Conservation (phyloP, 2,113 vertebrate genomes). For the Oreochromis spilurus region DNA sequence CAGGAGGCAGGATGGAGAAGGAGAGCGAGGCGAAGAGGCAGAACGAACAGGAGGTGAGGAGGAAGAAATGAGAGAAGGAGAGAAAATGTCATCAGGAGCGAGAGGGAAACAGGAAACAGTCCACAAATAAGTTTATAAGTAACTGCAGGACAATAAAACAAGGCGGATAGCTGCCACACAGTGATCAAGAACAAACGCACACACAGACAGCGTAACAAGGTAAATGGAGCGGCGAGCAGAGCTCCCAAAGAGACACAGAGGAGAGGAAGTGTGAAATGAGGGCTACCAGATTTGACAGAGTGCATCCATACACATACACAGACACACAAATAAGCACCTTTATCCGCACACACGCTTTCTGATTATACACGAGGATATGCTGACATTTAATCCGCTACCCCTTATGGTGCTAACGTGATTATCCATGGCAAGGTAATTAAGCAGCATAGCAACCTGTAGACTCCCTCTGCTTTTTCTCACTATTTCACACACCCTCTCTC, state of each 20-base stretch:
- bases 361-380: conserved; percentile 19
- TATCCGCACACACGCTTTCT: background rate
- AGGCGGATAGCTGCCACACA: conserved; percentile 1
- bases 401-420: conserved; percentile 47
- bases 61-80: background rate
- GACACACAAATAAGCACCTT: background rate
- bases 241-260: conserved; percentile 14
- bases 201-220: background rate
- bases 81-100: background rate
- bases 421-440: conserved; percentile 60
- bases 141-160: conserved; percentile 25
- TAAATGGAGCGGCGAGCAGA: conserved; percentile 30
- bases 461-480: background rate
- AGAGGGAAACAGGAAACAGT: background rate
- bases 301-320: background rate
- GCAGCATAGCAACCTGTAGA: conserved; percentile 41
- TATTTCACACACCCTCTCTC: background rate
- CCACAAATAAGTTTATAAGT: conserved; percentile 26
- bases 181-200: background rate
- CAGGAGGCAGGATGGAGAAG: background rate
- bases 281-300: background rate
- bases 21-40: background rate
- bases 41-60: background rate
- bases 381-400: conserved; percentile 55
- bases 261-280: conserved; percentile 7